phyloP scores from a whole-genome alignment of 2,113 vertebrate genomes.

The Callorhinus ursinus region DNA sequence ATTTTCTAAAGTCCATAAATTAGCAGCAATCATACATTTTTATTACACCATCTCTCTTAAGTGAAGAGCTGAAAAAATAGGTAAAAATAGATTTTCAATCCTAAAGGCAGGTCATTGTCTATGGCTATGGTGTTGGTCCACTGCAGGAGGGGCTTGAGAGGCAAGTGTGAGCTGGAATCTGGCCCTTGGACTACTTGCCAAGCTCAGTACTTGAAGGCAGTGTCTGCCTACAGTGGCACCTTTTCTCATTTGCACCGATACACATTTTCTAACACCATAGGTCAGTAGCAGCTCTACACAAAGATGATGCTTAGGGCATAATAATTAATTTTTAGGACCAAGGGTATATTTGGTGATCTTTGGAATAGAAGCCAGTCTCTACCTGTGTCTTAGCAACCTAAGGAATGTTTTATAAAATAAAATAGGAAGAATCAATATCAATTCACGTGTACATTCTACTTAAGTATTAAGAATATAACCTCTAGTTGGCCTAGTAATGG shows the following conservation, averaged over 20 bases:
- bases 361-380: background rate
- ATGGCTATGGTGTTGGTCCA: background rate
- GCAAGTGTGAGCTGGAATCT: background rate
- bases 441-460: conserved; percentile 1
- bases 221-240: background rate
- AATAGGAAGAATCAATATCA: conserved; percentile 57
- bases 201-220: background rate
- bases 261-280: background rate
- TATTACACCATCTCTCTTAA: background rate
- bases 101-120: background rate
- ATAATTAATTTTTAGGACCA: conserved; percentile 18
- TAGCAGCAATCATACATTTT: background rate
- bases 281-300: background rate
- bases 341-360: background rate
- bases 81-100: background rate
- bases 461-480: conserved; percentile 53
- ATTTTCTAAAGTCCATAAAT: background rate
- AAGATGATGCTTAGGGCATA: background rate
- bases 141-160: background rate
- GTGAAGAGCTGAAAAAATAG: background rate
- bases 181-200: background rate
- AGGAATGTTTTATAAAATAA: conserved; percentile 11
- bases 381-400: background rate
- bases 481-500: conserved; percentile 45
- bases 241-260: background rate